These are phyloP conservation scores for Hippocampus mohnikei DNA, from an alignment of 2,113 vertebrate species.

Conservation along the genomic window DNA sequence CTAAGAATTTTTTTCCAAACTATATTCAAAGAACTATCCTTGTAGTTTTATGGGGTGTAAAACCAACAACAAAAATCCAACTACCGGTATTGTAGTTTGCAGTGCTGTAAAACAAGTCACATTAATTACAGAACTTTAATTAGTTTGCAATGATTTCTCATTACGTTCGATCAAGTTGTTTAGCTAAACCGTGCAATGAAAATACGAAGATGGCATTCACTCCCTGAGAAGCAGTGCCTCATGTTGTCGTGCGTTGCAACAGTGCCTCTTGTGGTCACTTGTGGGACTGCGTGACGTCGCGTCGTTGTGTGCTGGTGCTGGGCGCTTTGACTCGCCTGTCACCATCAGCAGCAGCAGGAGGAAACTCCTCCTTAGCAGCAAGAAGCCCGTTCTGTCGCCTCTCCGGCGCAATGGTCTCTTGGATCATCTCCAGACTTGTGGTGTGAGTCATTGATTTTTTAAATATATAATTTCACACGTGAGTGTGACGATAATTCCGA, in stretches of 20 bases:
- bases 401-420: slow-evolving; percentile 92
- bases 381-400: slow-evolving; percentile 63
- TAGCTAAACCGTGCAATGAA: too few species aligned
- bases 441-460: slow-evolving; percentile 81
- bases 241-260: slow-evolving; percentile 29
- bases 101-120: too few species aligned
- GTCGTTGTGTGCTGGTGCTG: neutral
- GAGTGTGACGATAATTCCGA: neutral
- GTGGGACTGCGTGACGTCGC: neutral
- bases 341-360: slow-evolving; percentile 37
- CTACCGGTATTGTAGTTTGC: too few species aligned
- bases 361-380: slow-evolving; percentile 73
- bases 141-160: too few species aligned
- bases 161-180: too few species aligned
- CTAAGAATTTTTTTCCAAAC: too few species aligned
- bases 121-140: too few species aligned
- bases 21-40: too few species aligned
- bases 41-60: too few species aligned
- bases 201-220: neutral
- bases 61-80: too few species aligned
- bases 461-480: neutral
- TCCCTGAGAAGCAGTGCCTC: neutral
- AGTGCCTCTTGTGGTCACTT: slow-evolving; percentile 55
- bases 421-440: slow-evolving; percentile 98
- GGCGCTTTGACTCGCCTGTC: neutral